Percentiles rank a stretch among this genome's conserved stretches.
These are phyloP conservation scores for Tragelaphus imberbis DNA, from an alignment of 2,113 vertebrate genomes.

Conservation along the genomic window DNA sequence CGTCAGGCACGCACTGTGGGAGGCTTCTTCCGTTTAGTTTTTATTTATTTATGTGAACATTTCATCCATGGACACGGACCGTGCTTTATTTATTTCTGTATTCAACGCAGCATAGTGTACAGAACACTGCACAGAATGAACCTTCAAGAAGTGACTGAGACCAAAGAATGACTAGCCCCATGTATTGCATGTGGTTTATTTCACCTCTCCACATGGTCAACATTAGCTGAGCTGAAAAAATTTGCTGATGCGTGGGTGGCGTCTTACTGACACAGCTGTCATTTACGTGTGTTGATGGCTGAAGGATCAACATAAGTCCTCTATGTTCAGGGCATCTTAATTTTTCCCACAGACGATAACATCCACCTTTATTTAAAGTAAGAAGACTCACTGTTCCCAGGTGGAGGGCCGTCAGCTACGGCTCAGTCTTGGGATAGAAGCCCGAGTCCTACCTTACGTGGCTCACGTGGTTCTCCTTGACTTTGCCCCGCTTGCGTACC, in stretches of 20 bases:
- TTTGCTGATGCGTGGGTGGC: not conserved
- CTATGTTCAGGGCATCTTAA: not conserved
- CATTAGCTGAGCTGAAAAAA: not conserved
- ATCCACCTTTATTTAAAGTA: not conserved
- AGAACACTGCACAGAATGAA: not conserved
- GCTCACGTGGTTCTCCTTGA: too few relatives aligned
- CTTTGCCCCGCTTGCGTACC: fast-evolving
- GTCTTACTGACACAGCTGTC: not conserved
- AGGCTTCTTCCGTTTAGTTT: not conserved
- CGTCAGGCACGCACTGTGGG: not conserved
- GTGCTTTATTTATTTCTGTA: not conserved
- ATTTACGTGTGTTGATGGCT: not conserved
- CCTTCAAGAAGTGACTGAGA: not conserved
- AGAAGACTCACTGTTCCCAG: not conserved
- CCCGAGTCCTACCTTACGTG: not conserved
- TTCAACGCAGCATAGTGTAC: not conserved
- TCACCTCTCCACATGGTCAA: not conserved
- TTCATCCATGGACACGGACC: not conserved
- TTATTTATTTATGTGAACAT: not conserved
- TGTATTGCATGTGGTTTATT: not conserved
- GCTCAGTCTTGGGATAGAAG: fast-evolving
- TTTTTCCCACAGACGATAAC: not conserved
- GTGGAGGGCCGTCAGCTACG: too few relatives aligned
- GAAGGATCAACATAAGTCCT: not conserved
- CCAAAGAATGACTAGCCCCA: not conserved